Percentiles rank a stretch among this genome's conserved stretches.
These are phyloP conservation scores for Mamestra brassicae DNA, from an alignment of 2,888 invertebrate species.

Conservation along the genomic window DNA sequence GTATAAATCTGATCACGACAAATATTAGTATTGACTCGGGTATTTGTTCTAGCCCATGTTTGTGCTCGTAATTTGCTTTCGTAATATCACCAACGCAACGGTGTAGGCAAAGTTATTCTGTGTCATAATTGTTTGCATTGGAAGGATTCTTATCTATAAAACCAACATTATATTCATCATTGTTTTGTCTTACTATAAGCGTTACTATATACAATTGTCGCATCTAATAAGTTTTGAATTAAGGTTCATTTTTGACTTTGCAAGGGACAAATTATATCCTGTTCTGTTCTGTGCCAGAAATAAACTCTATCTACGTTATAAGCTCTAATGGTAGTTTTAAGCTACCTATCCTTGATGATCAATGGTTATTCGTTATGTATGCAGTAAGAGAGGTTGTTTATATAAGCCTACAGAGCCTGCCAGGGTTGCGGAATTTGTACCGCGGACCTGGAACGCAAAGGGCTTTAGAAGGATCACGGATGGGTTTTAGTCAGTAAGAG, in stretches of 20 bases:
- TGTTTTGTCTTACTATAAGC: neutral
- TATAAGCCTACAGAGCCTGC: too few relatives aligned
- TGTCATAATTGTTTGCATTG: conserved; percentile 24
- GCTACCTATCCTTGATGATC: too few relatives aligned
- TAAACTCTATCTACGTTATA: neutral
- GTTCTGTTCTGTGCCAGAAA: neutral
- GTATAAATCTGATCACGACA: conserved; percentile 37
- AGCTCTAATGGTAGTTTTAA: neutral
- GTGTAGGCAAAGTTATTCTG: conserved; percentile 1
- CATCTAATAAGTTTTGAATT: too few relatives aligned
- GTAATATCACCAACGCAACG: conserved; percentile 9
- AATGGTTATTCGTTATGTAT: too few relatives aligned
- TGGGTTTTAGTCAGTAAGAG: too few relatives aligned
- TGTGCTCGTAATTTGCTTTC: conserved; percentile 43
- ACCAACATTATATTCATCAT: neutral
- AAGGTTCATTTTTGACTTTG: too few relatives aligned
- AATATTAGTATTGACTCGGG: conserved; percentile 44
- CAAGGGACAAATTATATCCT: too few relatives aligned
- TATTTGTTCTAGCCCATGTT: conserved; percentile 39
- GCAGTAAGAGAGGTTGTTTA: too few relatives aligned
- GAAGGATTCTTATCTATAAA: conserved; percentile 9
- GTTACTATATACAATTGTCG: neutral
- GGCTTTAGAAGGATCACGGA: too few relatives aligned
- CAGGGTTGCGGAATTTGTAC: too few relatives aligned
- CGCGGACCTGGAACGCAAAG: too few relatives aligned